These are phyloP conservation scores for Periparus ater DNA, from an alignment of 2,797 vertebrate species.

Conservation along the genomic window DNA sequence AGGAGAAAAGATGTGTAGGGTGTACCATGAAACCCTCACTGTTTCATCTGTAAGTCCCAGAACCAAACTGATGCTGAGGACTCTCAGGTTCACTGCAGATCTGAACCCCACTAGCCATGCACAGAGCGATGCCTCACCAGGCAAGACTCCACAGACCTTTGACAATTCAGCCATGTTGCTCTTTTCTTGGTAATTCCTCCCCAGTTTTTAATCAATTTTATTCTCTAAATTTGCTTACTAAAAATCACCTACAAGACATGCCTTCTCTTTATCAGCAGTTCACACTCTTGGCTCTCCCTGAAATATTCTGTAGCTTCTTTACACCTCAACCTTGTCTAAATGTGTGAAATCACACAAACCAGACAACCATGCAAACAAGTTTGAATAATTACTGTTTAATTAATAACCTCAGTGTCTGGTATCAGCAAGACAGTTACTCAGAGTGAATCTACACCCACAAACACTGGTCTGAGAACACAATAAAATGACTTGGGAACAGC, in stretches of 20 bases:
- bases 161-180: not conserved
- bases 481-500: not conserved
- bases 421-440: not conserved
- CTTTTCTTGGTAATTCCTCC: not conserved
- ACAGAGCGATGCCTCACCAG: not conserved
- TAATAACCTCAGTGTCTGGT: not conserved
- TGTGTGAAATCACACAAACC: constrained; percentile 5
- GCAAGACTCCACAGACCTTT: not conserved
- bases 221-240: not conserved
- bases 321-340: not conserved
- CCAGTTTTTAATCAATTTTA: not conserved
- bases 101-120: not conserved
- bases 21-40: not conserved
- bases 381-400: constrained; percentile 10
- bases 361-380: not conserved
- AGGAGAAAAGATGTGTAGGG: not conserved
- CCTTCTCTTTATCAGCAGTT: not conserved
- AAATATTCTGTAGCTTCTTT: not conserved
- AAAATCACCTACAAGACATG: not conserved
- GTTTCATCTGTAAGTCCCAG: not conserved
- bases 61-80: not conserved
- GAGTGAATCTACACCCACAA: not conserved
- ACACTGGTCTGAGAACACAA: not conserved
- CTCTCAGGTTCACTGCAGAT: not conserved
- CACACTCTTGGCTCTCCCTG: not conserved